Base-by-base conservation (phyloP, 2,113 vertebrate species). In the Castor canadensis region DNA sequence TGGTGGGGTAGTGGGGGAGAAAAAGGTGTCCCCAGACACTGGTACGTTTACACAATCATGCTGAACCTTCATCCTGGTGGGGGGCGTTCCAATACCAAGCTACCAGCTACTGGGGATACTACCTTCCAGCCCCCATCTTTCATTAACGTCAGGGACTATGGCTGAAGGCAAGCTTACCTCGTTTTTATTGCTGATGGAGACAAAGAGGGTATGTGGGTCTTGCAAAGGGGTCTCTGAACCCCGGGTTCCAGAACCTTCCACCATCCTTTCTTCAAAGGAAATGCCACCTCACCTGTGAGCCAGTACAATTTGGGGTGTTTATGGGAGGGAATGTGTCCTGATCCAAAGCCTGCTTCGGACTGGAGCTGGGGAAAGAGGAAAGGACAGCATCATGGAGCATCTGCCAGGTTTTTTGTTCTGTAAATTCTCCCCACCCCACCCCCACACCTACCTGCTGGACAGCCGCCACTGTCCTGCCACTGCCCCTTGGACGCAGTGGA, bases 261-360 rank as follows among this genome's bases (percentile, higher is more conserved):
- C 3, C 26, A 16, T 22, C 43, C 26, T 62, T 64, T 79, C 45
- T 86, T 40, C 16, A 11, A 0, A 5, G 45, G 5, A 71, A 82
- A 84, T 26, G 9, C 26, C 32, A 32, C 28, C 9, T 56, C 30
- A 35, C 0, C 6, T 12, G 24, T 40, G 58, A 72, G 19, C 4
- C 20, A 17, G 16, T 9, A 30, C 43, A 11, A 67, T 52, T 58
- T 11, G 26, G 58, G 8, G 20, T 3, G 0, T 11, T 75, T 35
- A 24, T 0, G 15, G 40, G 12, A 81, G 7, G 40, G 30, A 43
- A 11, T 0, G 0, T 4, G 0, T 64, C 82, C 52, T 66, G n/a
- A 75, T 22, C 60, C 8, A 28, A 6, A 71, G 12, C 0, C 15
- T 3, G 2, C n/a, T 5, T 75, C 15, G 4, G 28, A 9, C 20